Evolutionary conservation across 1,140 invertebrate genomes (phyloP), one percentile per base, ranked within the genome.

Genomic region (Drosophila subobscura): DNA sequence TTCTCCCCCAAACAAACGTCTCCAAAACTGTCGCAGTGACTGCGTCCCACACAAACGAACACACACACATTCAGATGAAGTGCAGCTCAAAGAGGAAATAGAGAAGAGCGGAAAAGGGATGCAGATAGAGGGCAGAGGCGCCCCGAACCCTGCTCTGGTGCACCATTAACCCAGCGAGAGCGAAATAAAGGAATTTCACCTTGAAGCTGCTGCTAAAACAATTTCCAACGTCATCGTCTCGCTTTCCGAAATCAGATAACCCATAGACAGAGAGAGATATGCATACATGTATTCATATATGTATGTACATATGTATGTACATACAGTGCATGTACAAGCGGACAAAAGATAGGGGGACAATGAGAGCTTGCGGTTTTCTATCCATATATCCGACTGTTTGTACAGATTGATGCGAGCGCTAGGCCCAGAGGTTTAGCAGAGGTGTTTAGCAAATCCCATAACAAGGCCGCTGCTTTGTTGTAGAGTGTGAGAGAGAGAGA

Each of bases 171-270:
- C 78, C 56, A 83, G 71, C 83, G 71, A 81, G 78, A 77, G 72
- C 56, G 53, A 50, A 75, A 52, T 86, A 85, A 88, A 88, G 88
- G 71, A 67, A 88, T 88, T 79, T 88, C 83, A 88, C 83, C 83
- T 88, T 88, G 83, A 88, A 50, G 81, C 77, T 60, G 57, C 58
- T 37, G 60, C 67, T 77, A 55, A 79, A 79, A 79, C 71, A 75
- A 67, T 86, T 71, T 29, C 51, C 77, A 81, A 86, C 81, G 83
- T 88, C 78, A 86, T 80, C 74, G 81, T 74, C 83, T 85, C 65
- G 46, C 33, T 68, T 77, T 50, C 79, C 79, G 61, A 58, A 75
- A 75, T 59, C 41, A 46, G 59, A 65, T 57, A 57, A 44, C 45
- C 45, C 10, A 23, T 23, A 56, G 41, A 20, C 8, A 41, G 4